Evolutionary conservation across 2,113 vertebrate species (phyloP).

Genomic region (Psophia crepitans): DNA sequence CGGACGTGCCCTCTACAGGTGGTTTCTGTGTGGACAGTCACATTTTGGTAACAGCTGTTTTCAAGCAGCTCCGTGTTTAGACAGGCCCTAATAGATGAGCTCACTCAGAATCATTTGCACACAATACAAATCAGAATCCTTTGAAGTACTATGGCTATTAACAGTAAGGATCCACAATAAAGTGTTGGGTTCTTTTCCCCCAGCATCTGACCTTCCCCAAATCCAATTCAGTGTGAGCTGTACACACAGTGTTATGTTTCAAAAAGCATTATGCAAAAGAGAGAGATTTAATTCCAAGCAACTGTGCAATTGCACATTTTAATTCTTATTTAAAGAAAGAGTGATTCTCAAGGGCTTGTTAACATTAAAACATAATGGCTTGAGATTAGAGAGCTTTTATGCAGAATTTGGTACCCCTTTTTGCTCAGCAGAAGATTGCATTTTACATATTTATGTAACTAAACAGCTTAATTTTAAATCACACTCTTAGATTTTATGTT

Average conservation of each 20-base stretch:
- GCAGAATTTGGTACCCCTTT: background rate
- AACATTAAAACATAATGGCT: background rate
- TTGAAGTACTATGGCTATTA: background rate
- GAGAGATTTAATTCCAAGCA: background rate
- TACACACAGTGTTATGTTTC: background rate
- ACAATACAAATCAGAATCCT: background rate
- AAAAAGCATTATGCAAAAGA: background rate
- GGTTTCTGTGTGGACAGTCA: background rate
- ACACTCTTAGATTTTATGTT: background rate
- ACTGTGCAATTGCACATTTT: background rate
- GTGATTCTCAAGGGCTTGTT: background rate
- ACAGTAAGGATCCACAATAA: background rate
- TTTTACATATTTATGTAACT: slow-evolving; percentile 24
- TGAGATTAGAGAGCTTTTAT: background rate
- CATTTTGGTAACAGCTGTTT: no score
- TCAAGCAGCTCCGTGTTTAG: background rate
- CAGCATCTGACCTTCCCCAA: background rate
- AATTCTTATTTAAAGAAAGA: background rate
- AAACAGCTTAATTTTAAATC: slow-evolving; percentile 3
- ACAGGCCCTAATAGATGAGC: background rate
- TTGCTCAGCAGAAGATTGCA: background rate
- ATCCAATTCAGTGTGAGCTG: background rate
- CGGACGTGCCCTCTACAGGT: accelerated
- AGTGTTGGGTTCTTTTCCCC: accelerated
- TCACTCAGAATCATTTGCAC: background rate